Evolutionary conservation across 2,113 vertebrate species (phyloP), one percentile per base, ranked within the genome.

Genomic region (Serinus canaria): DNA sequence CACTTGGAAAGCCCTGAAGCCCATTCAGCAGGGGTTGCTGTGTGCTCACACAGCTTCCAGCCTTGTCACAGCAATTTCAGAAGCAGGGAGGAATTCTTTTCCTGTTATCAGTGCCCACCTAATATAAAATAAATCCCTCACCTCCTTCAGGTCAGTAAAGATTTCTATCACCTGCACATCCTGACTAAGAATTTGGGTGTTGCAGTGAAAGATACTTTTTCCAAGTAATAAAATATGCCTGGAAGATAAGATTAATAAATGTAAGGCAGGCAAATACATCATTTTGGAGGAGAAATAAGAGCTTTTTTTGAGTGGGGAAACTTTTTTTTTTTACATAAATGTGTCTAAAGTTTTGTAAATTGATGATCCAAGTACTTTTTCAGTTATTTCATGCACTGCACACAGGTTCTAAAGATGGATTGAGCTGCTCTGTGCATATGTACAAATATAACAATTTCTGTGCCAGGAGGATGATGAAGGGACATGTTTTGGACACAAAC

Each of bases 41-140:
- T 14, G 44, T 44, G 43, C 4, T 1, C 9, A 8, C 15, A 0
- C 12, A 6, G 11, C 4, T 66, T 83, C 20, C 31, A 72, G 55
- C 44, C 30, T 23, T 9, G 20, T 13, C 1, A 0, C 60, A 16
- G 19, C 21, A 64, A 6, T 75, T 83, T 63, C 68, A 72, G 56
- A 37, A 89, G 69, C 60, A 74, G 21, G 63, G 62, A 49, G 22
- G 27, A 82, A 43, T 62, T 58, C 4, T 37, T 85, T 90, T 30
- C 46, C 76, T 69, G 19, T 11, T 39, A 15, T 9, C 75, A 28
- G 5, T 1, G 0, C 35, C 11, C 24, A 91, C 30, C 46, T 73
- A 10, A 30, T 66, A 31, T 31, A 13, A 30, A 69, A 77, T 72
- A 39, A 93, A 80, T 35, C 31, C 20, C 27, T 86, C 52, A 25